These are phyloP conservation scores for Dicyrtoma fusca DNA, from an alignment of 2,888 invertebrate species.

Conservation along the genomic window DNA sequence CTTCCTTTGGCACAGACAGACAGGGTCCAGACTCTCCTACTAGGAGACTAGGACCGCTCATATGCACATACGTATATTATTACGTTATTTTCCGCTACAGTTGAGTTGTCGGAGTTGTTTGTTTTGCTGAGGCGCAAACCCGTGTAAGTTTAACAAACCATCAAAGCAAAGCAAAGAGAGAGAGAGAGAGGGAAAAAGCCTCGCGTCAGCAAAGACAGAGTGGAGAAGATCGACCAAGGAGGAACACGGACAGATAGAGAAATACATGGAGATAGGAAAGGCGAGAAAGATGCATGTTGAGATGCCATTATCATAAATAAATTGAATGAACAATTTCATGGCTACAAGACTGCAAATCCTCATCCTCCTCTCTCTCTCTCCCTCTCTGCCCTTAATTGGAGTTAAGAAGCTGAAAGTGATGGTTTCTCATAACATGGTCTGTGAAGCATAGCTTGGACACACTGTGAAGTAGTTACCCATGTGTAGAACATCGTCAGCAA, in stretches of 20 bases:
- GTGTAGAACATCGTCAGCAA: too few relatives aligned
- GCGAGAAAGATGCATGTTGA: conserved; percentile 21
- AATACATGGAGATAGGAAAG: neutral
- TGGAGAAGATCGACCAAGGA: neutral
- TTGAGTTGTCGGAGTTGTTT: conserved; percentile 13
- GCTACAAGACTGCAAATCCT: conserved; percentile 36
- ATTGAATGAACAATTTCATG: conserved; percentile 50
- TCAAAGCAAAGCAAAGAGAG: conserved; percentile 13
- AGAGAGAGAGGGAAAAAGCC: too few relatives aligned
- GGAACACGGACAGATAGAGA: neutral
- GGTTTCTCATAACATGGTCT: conserved; percentile 53
- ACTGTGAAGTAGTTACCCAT: neutral
- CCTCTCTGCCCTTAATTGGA: conserved; percentile 43
- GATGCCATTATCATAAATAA: conserved; percentile 36
- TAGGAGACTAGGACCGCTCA: too few relatives aligned
- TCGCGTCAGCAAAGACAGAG: neutral
- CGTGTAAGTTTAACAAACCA: conserved; percentile 35
- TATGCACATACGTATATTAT: too few relatives aligned
- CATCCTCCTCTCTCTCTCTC: neutral
- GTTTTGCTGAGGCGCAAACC: conserved; percentile 18
- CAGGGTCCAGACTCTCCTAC: too few relatives aligned
- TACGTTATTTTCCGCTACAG: too few relatives aligned
- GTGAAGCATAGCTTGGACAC: conserved; percentile 45
- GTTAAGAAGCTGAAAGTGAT: conserved; percentile 46
- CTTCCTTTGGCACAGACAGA: too few relatives aligned